phyloP scores from a whole-genome alignment of 2,113 vertebrate genomes.

The Neolamprologus fasciatus region DNA sequence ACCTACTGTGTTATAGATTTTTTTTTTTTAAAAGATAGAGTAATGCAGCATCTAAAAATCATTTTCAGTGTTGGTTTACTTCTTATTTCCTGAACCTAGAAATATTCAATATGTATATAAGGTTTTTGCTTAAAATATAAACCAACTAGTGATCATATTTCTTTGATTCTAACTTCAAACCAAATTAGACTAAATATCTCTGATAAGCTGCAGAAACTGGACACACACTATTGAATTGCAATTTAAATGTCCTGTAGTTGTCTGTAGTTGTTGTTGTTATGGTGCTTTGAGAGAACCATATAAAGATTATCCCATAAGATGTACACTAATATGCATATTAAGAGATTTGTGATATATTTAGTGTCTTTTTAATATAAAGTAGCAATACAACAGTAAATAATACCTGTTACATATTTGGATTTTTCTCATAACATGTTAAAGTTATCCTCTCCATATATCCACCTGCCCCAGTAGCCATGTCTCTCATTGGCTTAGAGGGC shows the following conservation, averaged over 20 bases:
- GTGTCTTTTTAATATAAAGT: neutral
- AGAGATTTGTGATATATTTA: neutral
- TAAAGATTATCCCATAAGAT: neutral
- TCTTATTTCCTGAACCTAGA: neutral
- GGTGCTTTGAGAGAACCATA: neutral
- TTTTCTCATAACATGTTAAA: neutral
- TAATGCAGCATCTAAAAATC: neutral
- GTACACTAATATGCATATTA: neutral
- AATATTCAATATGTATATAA: neutral
- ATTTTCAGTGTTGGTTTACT: neutral
- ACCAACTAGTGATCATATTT: neutral
- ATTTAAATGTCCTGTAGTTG: neutral
- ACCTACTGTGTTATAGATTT: neutral
- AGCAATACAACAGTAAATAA: neutral
- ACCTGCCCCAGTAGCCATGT: slow-evolving; percentile 16
- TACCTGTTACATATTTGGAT: neutral
- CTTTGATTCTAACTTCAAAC: neutral
- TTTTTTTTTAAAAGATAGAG: rapidly evolving
- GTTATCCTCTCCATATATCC: slow-evolving; percentile 15
- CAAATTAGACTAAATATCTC: neutral
- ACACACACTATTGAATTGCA: neutral
- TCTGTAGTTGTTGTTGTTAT: neutral
- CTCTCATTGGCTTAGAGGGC: slow-evolving; percentile 42
- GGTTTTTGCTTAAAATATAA: neutral
- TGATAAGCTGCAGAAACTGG: neutral